A percentile compares a stretch with the other conserved stretches of the same genome.
Conservation (phyloP, 2,888 invertebrate species). For the Spatulosminthurus flaviceps region DNA sequence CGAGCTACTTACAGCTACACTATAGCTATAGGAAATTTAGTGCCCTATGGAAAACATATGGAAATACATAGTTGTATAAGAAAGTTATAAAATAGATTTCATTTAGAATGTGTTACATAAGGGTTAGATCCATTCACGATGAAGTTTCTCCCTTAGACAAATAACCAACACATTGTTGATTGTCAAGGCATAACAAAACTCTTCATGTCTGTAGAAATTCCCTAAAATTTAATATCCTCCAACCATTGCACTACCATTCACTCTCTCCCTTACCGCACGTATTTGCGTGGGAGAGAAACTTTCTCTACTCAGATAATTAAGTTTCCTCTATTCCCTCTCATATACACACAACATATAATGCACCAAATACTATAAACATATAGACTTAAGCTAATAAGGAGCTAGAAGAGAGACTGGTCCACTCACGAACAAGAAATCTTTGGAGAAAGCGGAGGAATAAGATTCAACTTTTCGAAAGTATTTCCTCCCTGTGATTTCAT, state of each 20-base stretch:
- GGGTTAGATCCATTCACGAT: not conserved
- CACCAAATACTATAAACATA: too few species aligned
- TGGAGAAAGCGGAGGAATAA: too few species aligned
- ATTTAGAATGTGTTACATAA: too few species aligned
- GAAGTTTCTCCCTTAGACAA: not conserved
- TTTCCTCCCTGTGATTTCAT: not conserved
- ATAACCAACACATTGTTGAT: conserved; percentile 1
- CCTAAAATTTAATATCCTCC: not conserved
- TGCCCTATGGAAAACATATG: too few species aligned
- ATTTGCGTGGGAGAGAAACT: conserved; percentile 18
- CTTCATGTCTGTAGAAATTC: conserved; percentile 2
- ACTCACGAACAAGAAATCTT: too few species aligned
- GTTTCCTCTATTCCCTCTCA: not conserved
- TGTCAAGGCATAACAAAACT: conserved; percentile 11
- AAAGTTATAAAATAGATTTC: too few species aligned
- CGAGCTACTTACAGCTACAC: too few species aligned
- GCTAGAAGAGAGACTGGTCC: too few species aligned
- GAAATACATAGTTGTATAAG: too few species aligned
- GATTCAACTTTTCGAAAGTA: not conserved
- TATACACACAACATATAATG: too few species aligned
- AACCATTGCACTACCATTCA: not conserved
- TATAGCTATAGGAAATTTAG: too few species aligned
- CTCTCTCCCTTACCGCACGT: not conserved
- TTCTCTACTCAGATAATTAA: not conserved
- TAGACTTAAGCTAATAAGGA: too few species aligned